phyloP scores from a whole-genome alignment of 2,888 invertebrate genomes.

The Stenolophus ochropezus region DNA sequence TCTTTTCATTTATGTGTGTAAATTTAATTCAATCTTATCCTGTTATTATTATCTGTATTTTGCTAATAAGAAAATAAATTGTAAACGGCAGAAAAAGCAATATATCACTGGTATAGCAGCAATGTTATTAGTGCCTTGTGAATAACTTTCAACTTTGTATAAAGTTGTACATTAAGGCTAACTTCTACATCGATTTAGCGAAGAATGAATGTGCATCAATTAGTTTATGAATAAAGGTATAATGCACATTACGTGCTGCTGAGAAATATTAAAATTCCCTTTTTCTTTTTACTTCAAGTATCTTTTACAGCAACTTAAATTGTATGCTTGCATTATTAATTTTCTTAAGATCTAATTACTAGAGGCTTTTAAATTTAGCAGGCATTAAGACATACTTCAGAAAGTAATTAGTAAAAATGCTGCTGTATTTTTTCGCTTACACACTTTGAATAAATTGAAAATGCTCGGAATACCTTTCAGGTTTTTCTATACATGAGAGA shows the following conservation, averaged over 20 bases:
- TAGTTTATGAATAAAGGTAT: slow-evolving; percentile 23
- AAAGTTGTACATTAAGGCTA: not conserved
- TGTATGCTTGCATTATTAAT: slow-evolving; percentile 15
- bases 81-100: not conserved
- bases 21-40: too few relatives aligned
- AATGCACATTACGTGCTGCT: slow-evolving; percentile 12
- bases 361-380: not conserved
- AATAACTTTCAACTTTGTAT: slow-evolving; percentile 4
- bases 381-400: not conserved
- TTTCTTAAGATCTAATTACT: slow-evolving; percentile 9
- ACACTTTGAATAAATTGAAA: not conserved
- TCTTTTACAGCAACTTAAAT: slow-evolving; percentile 12
- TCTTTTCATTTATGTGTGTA: too few relatives aligned
- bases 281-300: not conserved
- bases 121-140: not conserved
- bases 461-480: not conserved
- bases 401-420: not conserved
- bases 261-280: slow-evolving; percentile 19
- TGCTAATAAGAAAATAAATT: not conserved
- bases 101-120: not conserved
- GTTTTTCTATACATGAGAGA: too few relatives aligned
- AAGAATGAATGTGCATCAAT: slow-evolving; percentile 25
- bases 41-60: not conserved
- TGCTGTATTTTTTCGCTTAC: not conserved
- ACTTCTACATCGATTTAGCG: slow-evolving; percentile 17